Evolutionary conservation across 2,797 vertebrate species (phyloP).

Genomic region (Threskiornis aethiopicus): DNA sequence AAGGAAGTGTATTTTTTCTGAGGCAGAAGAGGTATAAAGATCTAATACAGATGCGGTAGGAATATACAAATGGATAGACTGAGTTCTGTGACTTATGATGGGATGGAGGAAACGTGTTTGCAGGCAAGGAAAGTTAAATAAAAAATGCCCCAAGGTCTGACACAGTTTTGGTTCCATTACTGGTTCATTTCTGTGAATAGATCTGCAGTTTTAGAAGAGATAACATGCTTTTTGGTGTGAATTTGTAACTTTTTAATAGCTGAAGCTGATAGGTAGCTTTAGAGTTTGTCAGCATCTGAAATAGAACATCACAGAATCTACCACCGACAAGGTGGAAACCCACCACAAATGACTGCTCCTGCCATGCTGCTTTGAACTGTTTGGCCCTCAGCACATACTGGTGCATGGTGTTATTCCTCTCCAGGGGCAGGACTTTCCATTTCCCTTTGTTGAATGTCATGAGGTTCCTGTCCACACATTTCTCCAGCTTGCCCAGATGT

Average conservation of each 20-base stretch:
- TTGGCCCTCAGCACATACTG: background rate
- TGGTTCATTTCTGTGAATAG: background rate
- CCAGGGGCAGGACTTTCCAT: background rate
- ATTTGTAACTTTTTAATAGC: background rate
- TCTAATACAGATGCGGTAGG: background rate
- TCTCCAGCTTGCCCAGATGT: background rate
- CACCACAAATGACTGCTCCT: background rate
- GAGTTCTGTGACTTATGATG: background rate
- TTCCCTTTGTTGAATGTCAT: background rate
- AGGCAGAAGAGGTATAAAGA: background rate
- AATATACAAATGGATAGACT: background rate
- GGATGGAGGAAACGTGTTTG: background rate
- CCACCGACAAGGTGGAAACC: background rate
- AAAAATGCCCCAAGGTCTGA: background rate
- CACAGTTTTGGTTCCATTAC: background rate
- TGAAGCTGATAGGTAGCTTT: background rate
- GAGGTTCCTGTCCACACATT: background rate
- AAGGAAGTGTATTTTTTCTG: background rate
- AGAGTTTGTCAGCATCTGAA: background rate
- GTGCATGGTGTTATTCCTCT: background rate
- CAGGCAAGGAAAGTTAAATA: background rate
- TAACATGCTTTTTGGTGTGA: background rate
- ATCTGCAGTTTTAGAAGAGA: background rate
- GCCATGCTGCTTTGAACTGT: background rate
- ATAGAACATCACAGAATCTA: background rate